Evolutionary conservation across 2,888 invertebrate genomes (phyloP).

Genomic region (Hydraecia micacea): DNA sequence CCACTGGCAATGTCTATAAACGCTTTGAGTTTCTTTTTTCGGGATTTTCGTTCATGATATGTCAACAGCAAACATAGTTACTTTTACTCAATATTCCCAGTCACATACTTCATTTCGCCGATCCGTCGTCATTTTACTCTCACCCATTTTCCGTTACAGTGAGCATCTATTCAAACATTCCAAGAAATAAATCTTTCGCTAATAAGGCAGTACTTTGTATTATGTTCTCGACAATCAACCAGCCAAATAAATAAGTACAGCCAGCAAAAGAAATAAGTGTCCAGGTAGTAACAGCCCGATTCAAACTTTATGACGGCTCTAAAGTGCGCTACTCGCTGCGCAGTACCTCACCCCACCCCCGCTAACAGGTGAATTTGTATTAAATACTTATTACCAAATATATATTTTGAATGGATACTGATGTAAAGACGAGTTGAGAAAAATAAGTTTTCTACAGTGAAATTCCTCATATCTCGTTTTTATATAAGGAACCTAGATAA

Average conservation of each 20-base stretch:
- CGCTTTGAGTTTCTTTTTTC: not conserved
- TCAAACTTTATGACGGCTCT: no score
- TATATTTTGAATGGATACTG: no score
- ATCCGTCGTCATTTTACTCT: not conserved
- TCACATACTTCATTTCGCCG: not conserved
- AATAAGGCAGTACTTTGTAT: conserved; percentile 18
- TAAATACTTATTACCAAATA: no score
- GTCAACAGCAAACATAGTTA: not conserved
- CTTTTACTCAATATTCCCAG: conserved; percentile 1
- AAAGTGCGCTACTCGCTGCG: no score
- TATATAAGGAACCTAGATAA: no score
- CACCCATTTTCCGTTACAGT: conserved; percentile 11
- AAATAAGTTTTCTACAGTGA: no score
- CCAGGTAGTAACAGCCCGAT: not conserved
- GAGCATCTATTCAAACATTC: conserved; percentile 9
- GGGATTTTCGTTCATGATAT: not conserved
- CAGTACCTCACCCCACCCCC: no score
- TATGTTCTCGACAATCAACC: not conserved
- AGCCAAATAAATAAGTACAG: not conserved
- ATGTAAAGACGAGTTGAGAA: no score
- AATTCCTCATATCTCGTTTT: no score
- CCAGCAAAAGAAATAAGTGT: not conserved
- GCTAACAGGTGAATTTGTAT: no score
- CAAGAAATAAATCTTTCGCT: conserved; percentile 4
- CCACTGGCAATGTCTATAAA: no score